phyloP scores from a whole-genome alignment of 2,888 invertebrate genomes.

The Parthenolecanium corni region DNA sequence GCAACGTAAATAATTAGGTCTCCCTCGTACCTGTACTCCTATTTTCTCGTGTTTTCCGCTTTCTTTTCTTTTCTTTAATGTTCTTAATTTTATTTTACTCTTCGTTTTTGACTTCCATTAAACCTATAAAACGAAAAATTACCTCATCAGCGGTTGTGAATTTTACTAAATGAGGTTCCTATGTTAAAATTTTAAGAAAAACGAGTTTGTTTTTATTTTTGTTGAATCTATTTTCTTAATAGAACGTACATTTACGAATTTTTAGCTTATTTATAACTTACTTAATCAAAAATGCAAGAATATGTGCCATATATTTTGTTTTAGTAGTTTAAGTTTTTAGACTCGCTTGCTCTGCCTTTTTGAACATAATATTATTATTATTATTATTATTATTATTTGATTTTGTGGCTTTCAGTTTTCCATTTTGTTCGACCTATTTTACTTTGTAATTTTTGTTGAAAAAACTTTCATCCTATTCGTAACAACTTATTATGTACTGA shows the following conservation, averaged over 20 bases:
- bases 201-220: not conserved
- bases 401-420: too few relatives aligned
- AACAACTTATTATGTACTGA: not conserved
- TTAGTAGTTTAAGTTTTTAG: not conserved
- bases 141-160: slow-evolving; percentile 22
- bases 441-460: not conserved
- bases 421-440: not conserved
- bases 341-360: not conserved
- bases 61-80: not conserved
- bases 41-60: not conserved
- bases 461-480: not conserved
- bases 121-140: slow-evolving; percentile 5
- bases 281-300: slow-evolving; percentile 8
- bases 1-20: not conserved
- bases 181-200: not conserved
- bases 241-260: not conserved
- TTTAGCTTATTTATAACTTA: slow-evolving; percentile 4
- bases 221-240: not conserved
- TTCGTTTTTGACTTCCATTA: slow-evolving; percentile 1
- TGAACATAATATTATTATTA: too few relatives aligned
- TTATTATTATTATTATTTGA: too few relatives aligned
- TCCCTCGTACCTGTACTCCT: not conserved
- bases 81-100: not conserved
- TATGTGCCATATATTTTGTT: not conserved
- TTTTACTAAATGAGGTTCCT: slow-evolving; percentile 21